Base-by-base conservation (phyloP, 2,888 invertebrate genomes). In the Acrobasis repandana region DNA sequence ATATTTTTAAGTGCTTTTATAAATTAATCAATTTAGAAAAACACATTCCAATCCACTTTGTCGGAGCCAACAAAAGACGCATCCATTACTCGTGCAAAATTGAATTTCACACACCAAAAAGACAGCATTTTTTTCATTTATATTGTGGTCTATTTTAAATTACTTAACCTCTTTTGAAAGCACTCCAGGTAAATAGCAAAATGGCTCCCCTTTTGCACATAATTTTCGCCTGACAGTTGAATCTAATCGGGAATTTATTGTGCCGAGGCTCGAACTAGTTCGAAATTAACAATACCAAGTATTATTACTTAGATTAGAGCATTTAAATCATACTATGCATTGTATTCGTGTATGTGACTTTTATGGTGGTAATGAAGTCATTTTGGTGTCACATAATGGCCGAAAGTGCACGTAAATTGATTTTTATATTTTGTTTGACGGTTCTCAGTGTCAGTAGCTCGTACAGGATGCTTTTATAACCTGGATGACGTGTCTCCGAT, bases 381-480 rank as follows among this genome's bases (percentile, higher is more conserved):
- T 90, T 84, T 82, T 73, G 77, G 77, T 75, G 73, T 81, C 83
- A 71, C 88, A 89, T 88, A 86, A 89, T 85, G 72, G 81, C 69
- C 75, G 72, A 79, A 83, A 83, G 80, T 76, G 68, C 77, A 72
- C 79, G 82, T 87, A 85, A 90, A 91, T 91, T 88, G 83, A 86
- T 86, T 92, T 92, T 92, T 89, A 92, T 90, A 88, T 81, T 92
- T 92, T 92, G 92, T 92, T 92, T 92, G 92, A 92, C 92, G 75
- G 68, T 71, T 71, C 70, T 73, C 65, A 68, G 71, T 73, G 73
- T 78, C 65, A 71, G 69, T 71, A 71, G 68, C 74, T 73, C 70
- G 73, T 66, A 71, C 72, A 65, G 73, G 85, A 85, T 76, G 80
- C 74, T 76, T 90, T 90, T 90, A 92, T 79, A 82, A 83, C 63